Conservation (phyloP, 2,113 vertebrate species). For the Cromileptes altivelis region DNA sequence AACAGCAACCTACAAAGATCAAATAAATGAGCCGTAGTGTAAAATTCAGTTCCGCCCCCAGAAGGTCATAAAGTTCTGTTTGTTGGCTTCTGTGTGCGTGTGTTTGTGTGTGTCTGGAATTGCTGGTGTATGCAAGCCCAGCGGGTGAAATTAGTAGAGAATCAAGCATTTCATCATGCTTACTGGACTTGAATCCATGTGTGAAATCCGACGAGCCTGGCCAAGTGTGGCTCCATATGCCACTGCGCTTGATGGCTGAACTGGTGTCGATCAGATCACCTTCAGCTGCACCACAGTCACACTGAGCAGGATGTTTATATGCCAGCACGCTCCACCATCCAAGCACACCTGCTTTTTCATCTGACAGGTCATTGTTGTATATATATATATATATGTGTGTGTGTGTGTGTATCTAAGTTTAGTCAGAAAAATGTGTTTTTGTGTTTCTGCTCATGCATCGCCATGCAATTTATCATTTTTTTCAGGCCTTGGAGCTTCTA, state of each 20-base stretch:
- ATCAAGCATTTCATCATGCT: conserved; percentile 70
- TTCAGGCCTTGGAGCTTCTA: conserved; percentile 9
- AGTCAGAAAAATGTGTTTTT: background rate
- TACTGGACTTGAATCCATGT: conserved; percentile 74
- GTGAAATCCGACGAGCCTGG: conserved; percentile 72
- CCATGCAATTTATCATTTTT: conserved; percentile 49
- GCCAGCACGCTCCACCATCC: background rate
- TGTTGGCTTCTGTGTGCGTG: conserved; percentile 19
- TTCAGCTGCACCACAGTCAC: conserved; percentile 32
- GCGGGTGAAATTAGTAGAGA: conserved; percentile 60
- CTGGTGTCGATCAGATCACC: conserved; percentile 32
- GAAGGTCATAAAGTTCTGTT: conserved; percentile 24
- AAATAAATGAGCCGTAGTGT: conserved; percentile 15
- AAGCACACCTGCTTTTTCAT: conserved; percentile 10
- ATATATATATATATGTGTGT: background rate
- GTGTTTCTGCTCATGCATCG: conserved; percentile 22
- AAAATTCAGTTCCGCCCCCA: conserved; percentile 8
- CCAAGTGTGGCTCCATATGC: conserved; percentile 63
- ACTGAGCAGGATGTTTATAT: conserved; percentile 27
- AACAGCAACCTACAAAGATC: background rate
- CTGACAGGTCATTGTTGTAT: conserved; percentile 25
- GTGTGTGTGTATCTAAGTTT: background rate
- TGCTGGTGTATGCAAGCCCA: conserved; percentile 40
- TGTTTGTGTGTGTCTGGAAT: conserved; percentile 3
- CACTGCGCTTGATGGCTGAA: conserved; percentile 37